Base-by-base conservation (phyloP, 2,797 vertebrate species). In the Eremophila alpestris region DNA sequence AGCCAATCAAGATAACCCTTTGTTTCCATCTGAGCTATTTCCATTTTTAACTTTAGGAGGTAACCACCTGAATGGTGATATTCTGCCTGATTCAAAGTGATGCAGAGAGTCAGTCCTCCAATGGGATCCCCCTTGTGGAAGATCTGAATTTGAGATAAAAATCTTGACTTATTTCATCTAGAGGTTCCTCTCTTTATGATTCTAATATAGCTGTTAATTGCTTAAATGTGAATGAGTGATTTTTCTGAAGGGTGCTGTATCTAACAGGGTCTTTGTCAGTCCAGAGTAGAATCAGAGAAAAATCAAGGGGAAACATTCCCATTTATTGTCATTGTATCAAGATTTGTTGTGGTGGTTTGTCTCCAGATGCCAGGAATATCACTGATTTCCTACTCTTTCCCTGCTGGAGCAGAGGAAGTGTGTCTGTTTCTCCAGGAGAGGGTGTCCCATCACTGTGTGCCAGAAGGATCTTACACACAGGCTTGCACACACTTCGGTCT, bases 401-500 rank as follows among this genome's bases (percentile, higher is more conserved):
- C 9, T 27, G 49, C 29, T 41, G 21, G 30, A 92, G 30, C n/a
- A 64, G 87, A 74, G 60, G 64, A 77, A 70, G 2, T 64, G 41
- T 81, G 43, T 77, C 27, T 77, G 17, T 89, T 92, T 90, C 41
- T 89, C 89, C 94, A 93, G 81, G 69, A 87, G 91, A 68, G 75
- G 87, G 65, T 89, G 79, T 87, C 89, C 73, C 65, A 63, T 65
- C 62, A 34, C 68, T 75, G 68, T 2, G 0, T 71, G 52, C 56
- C 45, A 51, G 54, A 40, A 59, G 10, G 46, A 59, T 34, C 45
- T 76, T 36, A 34, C 2, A 13, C 0, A 0, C 7, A 32, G 52
- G 16, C 23, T 78, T 41, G 8, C 8, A 7, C 24, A 24, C 16
- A 8, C 49, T 63, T 60, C 5, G 16, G 11, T 45, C 45, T 84